Conservation (phyloP, 2,888 invertebrate genomes). For the Aethes cnicana region DNA sequence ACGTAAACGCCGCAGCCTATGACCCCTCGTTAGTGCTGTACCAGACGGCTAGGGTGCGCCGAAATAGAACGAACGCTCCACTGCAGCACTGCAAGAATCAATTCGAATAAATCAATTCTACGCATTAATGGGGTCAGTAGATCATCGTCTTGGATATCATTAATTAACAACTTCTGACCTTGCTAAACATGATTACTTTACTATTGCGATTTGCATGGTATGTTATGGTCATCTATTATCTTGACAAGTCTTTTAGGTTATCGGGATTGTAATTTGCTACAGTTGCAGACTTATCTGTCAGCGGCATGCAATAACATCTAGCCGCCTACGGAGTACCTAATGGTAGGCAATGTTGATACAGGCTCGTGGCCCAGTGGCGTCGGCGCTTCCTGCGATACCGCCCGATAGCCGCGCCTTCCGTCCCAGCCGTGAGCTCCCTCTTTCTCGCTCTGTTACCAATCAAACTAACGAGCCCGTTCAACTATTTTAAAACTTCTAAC, state of each 20-base stretch:
- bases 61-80: conserved; percentile 36
- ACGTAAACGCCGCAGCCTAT: conserved; percentile 59
- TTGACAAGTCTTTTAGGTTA: too few relatives aligned
- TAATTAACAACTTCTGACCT: conserved; percentile 25
- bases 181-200: conserved; percentile 25
- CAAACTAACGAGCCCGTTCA: conserved; percentile 14
- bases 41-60: conserved; percentile 17
- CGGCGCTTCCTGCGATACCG: conserved; percentile 68
- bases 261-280: conserved; percentile 33
- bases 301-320: conserved; percentile 35
- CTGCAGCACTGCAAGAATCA: conserved; percentile 15
- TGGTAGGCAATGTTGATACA: conserved; percentile 37
- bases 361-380: conserved; percentile 43
- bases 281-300: conserved; percentile 42
- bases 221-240: too few relatives aligned
- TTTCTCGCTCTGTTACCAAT: conserved; percentile 28
- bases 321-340: conserved; percentile 1
- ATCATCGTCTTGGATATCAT: conserved; percentile 37
- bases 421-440: conserved; percentile 6
- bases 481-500: conserved; percentile 22
- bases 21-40: conserved; percentile 60
- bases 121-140: conserved; percentile 41
- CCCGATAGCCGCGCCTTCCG: conserved; percentile 51
- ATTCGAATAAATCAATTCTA: conserved; percentile 28
- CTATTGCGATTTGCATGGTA: conserved; percentile 4